Percentiles rank a stretch among this genome's conserved stretches.
These are phyloP conservation scores for Chaenogobius annularis DNA, from an alignment of 2,113 vertebrate species.

Conservation along the genomic window DNA sequence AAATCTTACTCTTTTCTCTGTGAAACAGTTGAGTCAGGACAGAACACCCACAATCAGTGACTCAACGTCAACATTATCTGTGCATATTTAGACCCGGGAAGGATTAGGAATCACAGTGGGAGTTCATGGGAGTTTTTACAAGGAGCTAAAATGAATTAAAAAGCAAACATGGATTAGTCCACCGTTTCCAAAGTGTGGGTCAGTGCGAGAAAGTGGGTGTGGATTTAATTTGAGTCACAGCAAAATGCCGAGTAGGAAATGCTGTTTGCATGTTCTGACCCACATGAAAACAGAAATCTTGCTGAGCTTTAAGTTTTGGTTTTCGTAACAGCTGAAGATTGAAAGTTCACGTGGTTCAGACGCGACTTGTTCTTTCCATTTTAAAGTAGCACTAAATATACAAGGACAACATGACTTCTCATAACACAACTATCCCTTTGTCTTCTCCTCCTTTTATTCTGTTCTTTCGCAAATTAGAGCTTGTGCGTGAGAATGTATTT, in stretches of 20 bases:
- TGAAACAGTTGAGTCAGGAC: background rate
- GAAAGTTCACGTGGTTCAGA: background rate
- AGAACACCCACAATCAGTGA: background rate
- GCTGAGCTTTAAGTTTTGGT: background rate
- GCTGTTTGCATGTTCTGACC: background rate
- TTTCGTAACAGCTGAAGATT: too few relatives aligned
- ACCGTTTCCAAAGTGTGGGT: background rate
- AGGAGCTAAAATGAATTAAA: conserved; percentile 3
- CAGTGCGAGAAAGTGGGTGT: background rate
- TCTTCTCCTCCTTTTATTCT: background rate
- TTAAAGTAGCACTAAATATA: background rate
- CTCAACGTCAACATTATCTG: conserved; percentile 4
- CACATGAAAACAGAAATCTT: background rate
- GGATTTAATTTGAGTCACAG: conserved; percentile 2
- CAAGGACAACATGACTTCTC: background rate
- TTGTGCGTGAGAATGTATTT: background rate
- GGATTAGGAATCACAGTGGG: conserved; percentile 1
- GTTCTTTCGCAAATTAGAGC: background rate
- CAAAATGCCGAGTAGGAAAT: background rate
- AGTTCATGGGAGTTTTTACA: background rate
- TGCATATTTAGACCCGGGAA: background rate
- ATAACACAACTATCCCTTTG: background rate
- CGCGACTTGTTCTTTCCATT: background rate
- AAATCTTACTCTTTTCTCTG: background rate
- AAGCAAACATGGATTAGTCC: conserved; percentile 3